A percentile compares a stretch with the other conserved stretches of the same genome.
Conservation (phyloP, 2,113 vertebrate genomes). For the Tyto alba region DNA sequence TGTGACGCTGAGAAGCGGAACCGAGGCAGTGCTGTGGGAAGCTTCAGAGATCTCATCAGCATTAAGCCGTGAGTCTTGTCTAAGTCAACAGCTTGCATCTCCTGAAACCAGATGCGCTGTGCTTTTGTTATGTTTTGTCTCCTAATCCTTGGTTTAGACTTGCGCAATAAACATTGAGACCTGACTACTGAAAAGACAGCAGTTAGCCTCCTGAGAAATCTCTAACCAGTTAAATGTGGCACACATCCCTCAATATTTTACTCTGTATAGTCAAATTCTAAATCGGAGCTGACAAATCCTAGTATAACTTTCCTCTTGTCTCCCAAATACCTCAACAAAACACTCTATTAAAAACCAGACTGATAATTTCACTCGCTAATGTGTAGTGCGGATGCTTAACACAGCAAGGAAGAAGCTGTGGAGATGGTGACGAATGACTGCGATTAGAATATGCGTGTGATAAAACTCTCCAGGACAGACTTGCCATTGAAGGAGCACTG, state of each 20-base stretch:
- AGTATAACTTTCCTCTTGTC: background rate
- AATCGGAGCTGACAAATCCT: background rate
- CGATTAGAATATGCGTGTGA: background rate
- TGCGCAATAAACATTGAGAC: background rate
- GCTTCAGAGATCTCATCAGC: conserved; percentile 91
- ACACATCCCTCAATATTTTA: background rate
- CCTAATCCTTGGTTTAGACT: background rate
- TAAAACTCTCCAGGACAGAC: background rate
- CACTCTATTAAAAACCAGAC: background rate
- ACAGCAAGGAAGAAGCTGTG: background rate
- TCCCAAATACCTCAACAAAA: background rate
- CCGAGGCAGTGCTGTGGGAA: conserved; percentile 80
- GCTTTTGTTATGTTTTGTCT: background rate
- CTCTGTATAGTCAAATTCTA: background rate
- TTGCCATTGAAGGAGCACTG: background rate
- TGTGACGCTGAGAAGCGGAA: conserved; percentile 81
- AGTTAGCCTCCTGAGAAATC: background rate
- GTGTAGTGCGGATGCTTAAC: background rate
- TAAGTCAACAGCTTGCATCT: background rate
- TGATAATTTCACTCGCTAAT: background rate
- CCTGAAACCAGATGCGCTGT: background rate
- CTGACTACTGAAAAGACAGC: background rate
- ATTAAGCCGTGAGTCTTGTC: conserved; percentile 91
- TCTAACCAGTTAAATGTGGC: background rate
- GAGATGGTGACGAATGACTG: background rate